phyloP scores from a whole-genome alignment of 1,140 invertebrate genomes.

The Panonychus citri region DNA sequence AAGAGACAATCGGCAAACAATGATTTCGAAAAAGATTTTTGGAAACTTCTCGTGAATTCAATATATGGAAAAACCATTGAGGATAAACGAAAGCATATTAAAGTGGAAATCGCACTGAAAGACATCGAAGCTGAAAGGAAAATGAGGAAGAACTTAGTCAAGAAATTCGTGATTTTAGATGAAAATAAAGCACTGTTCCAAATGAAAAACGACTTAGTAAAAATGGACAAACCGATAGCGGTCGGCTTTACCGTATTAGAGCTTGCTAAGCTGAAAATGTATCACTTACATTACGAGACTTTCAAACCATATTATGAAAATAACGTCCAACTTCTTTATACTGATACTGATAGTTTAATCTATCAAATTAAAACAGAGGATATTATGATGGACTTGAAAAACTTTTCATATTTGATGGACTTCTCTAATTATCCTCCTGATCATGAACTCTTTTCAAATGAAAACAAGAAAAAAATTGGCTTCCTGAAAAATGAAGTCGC shows the following conservation, averaged over 20 bases:
- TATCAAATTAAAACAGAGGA: slow-evolving; percentile 22
- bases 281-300: slow-evolving; percentile 19
- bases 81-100: slow-evolving; percentile 24
- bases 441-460: slow-evolving; percentile 7
- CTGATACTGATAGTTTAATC: slow-evolving; percentile 25
- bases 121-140: slow-evolving; percentile 17
- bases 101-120: slow-evolving; percentile 22
- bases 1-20: slow-evolving; percentile 15
- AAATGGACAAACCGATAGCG: slow-evolving; percentile 16
- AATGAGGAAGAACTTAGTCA: slow-evolving; percentile 23
- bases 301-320: slow-evolving; percentile 18
- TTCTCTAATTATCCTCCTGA: neutral
- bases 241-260: slow-evolving; percentile 16
- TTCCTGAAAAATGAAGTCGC: slow-evolving; percentile 28
- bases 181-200: slow-evolving; percentile 10
- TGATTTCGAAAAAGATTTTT: slow-evolving; percentile 19
- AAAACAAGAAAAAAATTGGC: slow-evolving; percentile 27
- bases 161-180: slow-evolving; percentile 10
- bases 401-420: neutral
- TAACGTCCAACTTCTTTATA: slow-evolving; percentile 18
- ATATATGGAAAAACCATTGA: slow-evolving; percentile 28
- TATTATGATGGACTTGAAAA: slow-evolving; percentile 22
- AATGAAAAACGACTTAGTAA: slow-evolving; percentile 12
- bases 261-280: slow-evolving; percentile 17
- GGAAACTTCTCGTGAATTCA: slow-evolving; percentile 25